Base-by-base conservation (phyloP, 2,113 vertebrate genomes). In the Sander vitreus region DNA sequence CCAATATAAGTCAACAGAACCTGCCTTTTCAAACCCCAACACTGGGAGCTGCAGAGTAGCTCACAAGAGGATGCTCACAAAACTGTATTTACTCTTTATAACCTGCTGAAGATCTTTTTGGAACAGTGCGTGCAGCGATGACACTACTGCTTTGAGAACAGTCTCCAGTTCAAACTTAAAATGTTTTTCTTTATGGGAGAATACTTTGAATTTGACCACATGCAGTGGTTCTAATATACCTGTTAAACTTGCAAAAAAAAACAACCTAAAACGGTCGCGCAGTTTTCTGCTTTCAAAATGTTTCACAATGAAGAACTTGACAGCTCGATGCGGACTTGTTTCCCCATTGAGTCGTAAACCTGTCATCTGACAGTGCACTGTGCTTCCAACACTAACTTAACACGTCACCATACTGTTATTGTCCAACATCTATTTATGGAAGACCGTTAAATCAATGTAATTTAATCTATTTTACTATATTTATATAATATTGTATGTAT, bases 391-490 rank as follows among this genome's bases (percentile, higher is more conserved):
- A 95, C 92, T 95, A 96, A 95, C 94, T 92, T 95, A 95, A 91
- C 78, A 73, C 94, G 80, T 96, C 94, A 95, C 85, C 77, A 88
- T 90, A 88, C 87, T 83, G 86, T 93, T 95, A 94, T 92, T 96
- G 94, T 97, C 96, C 96, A 96, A 88, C 93, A 93, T 92, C 90
- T 98, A 98, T 99, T 99, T 99, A 98, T 98, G 96, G 95, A 97
- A 91, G 94, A 92, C 79, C 83, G 58, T 92, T n/a, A 94, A 91
- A 96, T 95, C 96, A 96, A 94, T 97, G 96, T 97, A 96, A 97
- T 96, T 97, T 97, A 96, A 97, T 95, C 95, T 98, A 98, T 99
- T 99, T 99, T 98, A 97, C 96, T 97, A 97, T 99, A 99, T 99
- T 98, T 98, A 98, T 99, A 96, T 93, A 77, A 86, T 90, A 91